phyloP scores from a whole-genome alignment of 2,888 invertebrate genomes.

The Stenolophus ochropezus region DNA sequence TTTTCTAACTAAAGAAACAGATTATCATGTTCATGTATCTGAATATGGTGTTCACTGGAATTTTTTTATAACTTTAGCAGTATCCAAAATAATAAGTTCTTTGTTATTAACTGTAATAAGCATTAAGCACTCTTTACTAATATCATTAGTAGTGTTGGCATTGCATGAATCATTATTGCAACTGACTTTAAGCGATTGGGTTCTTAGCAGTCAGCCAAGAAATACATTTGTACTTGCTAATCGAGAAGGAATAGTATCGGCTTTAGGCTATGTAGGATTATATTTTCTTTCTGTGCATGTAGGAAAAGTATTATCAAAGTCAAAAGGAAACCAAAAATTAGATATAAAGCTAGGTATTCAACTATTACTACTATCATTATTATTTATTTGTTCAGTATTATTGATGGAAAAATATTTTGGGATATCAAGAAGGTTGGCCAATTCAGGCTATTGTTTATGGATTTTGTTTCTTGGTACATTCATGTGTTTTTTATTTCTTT shows the following conservation, averaged over 20 bases:
- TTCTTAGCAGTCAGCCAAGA: constrained; percentile 77
- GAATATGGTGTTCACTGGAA: constrained; percentile 99
- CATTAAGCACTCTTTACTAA: constrained; percentile 74
- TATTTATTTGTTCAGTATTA: constrained; percentile 64
- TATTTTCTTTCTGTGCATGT: constrained; percentile 85
- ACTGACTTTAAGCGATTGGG: constrained; percentile 80
- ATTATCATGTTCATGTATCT: constrained; percentile 90
- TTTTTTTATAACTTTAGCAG: constrained; percentile 95
- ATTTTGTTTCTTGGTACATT: constrained; percentile 80
- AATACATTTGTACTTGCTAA: constrained; percentile 85
- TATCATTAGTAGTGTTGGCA: constrained; percentile 76
- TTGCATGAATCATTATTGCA: constrained; percentile 82
- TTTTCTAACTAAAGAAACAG: constrained; percentile 77
- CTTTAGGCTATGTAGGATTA: constrained; percentile 88
- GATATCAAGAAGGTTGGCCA: constrained; percentile 88
- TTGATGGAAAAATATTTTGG: constrained; percentile 75
- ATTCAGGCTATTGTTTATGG: constrained; percentile 88
- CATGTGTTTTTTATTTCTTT: constrained; percentile 75
- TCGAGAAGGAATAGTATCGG: constrained; percentile 92
- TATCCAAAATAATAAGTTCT: constrained; percentile 85
- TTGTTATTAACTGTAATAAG: constrained; percentile 76
- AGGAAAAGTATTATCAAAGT: constrained; percentile 69
- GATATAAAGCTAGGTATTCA: constrained; percentile 27
- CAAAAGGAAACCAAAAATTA: constrained; percentile 14
- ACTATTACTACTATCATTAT: constrained; percentile 5